Evolutionary conservation across 2,888 invertebrate genomes (phyloP).

Genomic region (Drosophila nigricruria): DNA sequence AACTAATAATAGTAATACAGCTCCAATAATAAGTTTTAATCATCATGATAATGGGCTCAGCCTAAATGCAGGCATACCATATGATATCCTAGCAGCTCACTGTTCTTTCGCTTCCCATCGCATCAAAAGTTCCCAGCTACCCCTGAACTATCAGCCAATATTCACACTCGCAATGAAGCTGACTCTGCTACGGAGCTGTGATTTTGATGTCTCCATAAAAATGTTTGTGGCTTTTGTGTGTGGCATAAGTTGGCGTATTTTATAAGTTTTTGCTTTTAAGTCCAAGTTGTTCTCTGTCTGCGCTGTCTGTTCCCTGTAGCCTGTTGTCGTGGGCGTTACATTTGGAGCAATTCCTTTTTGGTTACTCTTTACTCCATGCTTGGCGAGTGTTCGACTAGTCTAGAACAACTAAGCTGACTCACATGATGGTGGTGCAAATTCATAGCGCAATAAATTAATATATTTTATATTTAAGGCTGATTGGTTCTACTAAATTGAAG

Average conservation of each 20-base stretch:
- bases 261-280: constrained; percentile 61
- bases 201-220: constrained; percentile 76
- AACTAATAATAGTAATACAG: constrained; percentile 79
- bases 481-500: background rate
- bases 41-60: constrained; percentile 78
- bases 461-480: background rate
- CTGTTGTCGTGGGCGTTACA: constrained; percentile 63
- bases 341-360: constrained; percentile 49
- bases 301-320: constrained; percentile 11
- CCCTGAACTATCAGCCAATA: constrained; percentile 9
- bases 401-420: constrained; percentile 24
- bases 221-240: constrained; percentile 38
- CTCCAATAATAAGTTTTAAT: constrained; percentile 80
- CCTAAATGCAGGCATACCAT: constrained; percentile 53
- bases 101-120: constrained; percentile 1
- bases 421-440: constrained; percentile 12
- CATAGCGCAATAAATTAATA: background rate
- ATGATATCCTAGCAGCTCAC: constrained; percentile 19
- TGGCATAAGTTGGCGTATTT: constrained; percentile 57
- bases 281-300: constrained; percentile 25
- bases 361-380: constrained; percentile 1
- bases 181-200: constrained; percentile 21
- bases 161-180: constrained; percentile 30
- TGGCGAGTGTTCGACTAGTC: background rate
- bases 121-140: constrained; percentile 4